A percentile compares a stretch with the other conserved stretches of the same genome.
Conservation (phyloP, 1,140 invertebrate genomes). For the Drosophila nikananu region DNA sequence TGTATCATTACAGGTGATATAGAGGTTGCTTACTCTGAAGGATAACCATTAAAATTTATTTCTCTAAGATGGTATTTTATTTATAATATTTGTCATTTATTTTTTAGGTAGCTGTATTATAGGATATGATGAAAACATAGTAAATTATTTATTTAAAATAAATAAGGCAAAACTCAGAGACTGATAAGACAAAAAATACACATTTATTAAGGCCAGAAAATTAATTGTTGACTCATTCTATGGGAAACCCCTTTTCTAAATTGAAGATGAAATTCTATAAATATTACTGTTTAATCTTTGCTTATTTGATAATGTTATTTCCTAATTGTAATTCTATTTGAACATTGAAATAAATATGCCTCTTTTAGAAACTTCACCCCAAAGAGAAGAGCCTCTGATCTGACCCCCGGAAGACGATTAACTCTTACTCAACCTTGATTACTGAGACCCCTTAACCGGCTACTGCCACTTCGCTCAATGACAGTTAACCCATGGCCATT, state of each 20-base stretch:
- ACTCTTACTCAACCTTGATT: constrained; percentile 7
- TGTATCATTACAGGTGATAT: constrained; percentile 16
- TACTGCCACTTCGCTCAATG: constrained; percentile 40
- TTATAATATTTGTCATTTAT: neutral
- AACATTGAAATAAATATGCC: too few relatives aligned
- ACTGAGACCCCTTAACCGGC: constrained; percentile 13
- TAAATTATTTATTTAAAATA: neutral
- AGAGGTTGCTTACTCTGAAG: neutral
- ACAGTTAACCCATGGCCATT: constrained; percentile 55
- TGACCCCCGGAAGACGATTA: neutral
- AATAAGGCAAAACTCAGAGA: neutral
- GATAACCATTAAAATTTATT: neutral
- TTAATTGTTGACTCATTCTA: too few relatives aligned
- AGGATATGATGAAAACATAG: accelerated
- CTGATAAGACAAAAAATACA: too few relatives aligned
- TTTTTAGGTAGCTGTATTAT: too few relatives aligned
- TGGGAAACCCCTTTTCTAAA: too few relatives aligned
- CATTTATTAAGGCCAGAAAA: neutral
- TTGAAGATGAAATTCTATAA: neutral
- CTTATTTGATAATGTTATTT: neutral
- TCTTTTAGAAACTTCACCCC: neutral
- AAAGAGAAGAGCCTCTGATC: neutral
- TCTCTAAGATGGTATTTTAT: too few relatives aligned
- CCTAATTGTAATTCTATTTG: neutral
- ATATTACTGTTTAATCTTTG: neutral